Percentiles rank a stretch among this genome's conserved stretches.
Evolutionary conservation across 2,113 vertebrate species (phyloP).

Genomic region (Prionailurus viverrinus): DNA sequence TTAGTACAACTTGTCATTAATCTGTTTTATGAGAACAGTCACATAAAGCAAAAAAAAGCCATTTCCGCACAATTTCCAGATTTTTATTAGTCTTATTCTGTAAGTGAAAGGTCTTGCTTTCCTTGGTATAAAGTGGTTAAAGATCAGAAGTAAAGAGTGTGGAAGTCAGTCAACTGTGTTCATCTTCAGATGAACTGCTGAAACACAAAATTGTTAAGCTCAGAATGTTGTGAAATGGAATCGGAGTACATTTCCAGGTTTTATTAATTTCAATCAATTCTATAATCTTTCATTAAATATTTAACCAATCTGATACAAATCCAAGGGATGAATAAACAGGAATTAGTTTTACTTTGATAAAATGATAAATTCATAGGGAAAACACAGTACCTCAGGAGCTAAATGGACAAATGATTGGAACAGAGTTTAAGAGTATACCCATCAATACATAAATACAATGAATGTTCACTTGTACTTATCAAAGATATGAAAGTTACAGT

Average conservation of each 20-base stretch:
- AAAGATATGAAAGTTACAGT: neutral
- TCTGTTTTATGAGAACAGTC: neutral
- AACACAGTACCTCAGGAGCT: neutral
- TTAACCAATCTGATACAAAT: neutral
- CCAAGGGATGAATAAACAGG: neutral
- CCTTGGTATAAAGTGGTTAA: neutral
- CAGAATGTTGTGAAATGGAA: neutral
- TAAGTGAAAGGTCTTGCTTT: neutral
- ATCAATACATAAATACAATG: neutral
- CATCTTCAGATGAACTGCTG: neutral
- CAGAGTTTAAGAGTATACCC: neutral
- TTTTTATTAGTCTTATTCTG: neutral
- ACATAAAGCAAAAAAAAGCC: neutral
- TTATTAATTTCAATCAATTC: neutral
- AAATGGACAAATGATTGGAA: neutral
- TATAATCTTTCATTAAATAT: neutral
- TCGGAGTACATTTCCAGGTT: neutral
- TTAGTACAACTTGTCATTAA: neutral
- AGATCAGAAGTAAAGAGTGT: neutral
- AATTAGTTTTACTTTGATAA: neutral
- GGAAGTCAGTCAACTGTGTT: neutral
- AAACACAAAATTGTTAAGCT: neutral
- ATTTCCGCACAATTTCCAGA: neutral
- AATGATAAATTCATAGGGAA: neutral
- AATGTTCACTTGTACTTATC: neutral